Evolutionary conservation across 2,797 vertebrate species (phyloP).

Genomic region (Ciconia nigra): DNA sequence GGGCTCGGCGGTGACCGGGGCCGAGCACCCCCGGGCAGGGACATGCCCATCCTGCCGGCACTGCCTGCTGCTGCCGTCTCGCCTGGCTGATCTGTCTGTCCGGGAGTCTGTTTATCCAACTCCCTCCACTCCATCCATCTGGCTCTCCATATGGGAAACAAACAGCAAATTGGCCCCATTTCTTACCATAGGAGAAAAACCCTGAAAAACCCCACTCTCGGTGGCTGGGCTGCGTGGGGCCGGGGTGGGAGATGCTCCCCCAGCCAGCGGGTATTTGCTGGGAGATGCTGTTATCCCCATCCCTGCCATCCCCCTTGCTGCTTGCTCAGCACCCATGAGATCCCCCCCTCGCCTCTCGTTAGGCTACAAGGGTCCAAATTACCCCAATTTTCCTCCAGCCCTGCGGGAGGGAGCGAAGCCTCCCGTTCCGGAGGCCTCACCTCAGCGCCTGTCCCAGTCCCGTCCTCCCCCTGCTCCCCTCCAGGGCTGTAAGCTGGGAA

Average conservation of each 20-base stretch:
- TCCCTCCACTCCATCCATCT: slow-evolving; percentile 72
- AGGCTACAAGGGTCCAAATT: background rate
- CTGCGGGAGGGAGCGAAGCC: rapidly evolving
- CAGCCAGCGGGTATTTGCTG: rapidly evolving
- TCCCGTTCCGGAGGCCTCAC: rapidly evolving
- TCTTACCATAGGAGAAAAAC: background rate
- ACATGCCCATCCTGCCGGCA: background rate
- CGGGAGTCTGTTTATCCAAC: slow-evolving; percentile 45
- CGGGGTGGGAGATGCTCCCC: rapidly evolving
- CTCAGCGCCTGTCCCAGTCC: background rate
- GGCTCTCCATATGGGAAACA: slow-evolving; percentile 69
- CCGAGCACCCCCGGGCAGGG: background rate
- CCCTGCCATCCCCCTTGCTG: background rate
- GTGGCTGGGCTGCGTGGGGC: rapidly evolving
- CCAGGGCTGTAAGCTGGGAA: background rate
- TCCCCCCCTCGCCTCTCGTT: rapidly evolving
- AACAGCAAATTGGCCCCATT: slow-evolving; percentile 58
- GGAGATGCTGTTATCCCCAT: background rate
- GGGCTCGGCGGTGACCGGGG: background rate
- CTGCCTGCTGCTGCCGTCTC: slow-evolving; percentile 11
- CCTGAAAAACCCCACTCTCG: rapidly evolving
- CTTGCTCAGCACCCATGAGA: background rate
- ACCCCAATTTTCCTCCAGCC: background rate
- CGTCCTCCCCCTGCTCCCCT: background rate
- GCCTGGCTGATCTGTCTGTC: slow-evolving; percentile 31